Conservation (phyloP, 92 coral and sea anemone species). For the Ricordea florida region DNA sequence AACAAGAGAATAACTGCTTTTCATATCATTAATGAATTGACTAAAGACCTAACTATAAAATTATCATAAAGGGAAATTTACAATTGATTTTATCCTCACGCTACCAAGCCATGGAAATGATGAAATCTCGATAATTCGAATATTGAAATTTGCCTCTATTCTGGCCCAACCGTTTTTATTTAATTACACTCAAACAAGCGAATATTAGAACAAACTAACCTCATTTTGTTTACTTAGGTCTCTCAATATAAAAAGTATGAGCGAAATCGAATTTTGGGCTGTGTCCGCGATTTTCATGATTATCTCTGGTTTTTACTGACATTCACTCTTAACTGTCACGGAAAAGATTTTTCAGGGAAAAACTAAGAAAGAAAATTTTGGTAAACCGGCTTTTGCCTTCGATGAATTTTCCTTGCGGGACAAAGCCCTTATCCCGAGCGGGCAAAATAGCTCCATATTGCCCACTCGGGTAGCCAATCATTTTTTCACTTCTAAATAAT, state of each 20-base stretch:
- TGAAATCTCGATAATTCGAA: slow-evolving; percentile 14
- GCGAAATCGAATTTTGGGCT: slow-evolving; percentile 18
- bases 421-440: too few species aligned
- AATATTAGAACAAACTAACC: slow-evolving; percentile 12
- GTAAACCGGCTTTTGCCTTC: too few species aligned
- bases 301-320: slow-evolving; percentile 31
- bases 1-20: neutral
- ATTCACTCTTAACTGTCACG: slow-evolving; percentile 27
- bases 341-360: too few species aligned
- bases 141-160: slow-evolving; percentile 2
- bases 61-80: slow-evolving; percentile 10
- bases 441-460: too few species aligned
- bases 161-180: slow-evolving; percentile 34
- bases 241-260: slow-evolving; percentile 19
- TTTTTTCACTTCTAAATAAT: too few species aligned
- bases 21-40: neutral
- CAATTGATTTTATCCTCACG: slow-evolving; percentile 8
- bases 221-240: slow-evolving; percentile 25
- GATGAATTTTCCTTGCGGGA: too few species aligned
- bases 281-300: slow-evolving; percentile 34
- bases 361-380: too few species aligned
- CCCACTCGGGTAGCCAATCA: too few species aligned
- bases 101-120: neutral
- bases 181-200: slow-evolving; percentile 13
- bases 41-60: slow-evolving; percentile 21